phyloP scores from a whole-genome alignment of 2,113 vertebrate genomes.

The Chloebia gouldiae region DNA sequence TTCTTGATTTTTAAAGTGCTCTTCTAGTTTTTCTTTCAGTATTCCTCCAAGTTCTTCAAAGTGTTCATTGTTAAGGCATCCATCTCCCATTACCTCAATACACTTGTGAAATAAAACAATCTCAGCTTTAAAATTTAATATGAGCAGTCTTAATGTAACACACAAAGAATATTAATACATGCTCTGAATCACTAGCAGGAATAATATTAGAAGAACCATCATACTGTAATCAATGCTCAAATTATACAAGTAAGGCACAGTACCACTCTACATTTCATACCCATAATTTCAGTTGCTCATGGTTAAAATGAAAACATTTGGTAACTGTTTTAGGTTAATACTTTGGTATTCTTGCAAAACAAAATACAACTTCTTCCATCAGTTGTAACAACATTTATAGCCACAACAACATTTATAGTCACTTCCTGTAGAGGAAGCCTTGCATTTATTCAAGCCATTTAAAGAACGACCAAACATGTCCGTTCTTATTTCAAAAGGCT shows the following conservation, averaged over 20 bases:
- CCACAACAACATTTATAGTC: neutral
- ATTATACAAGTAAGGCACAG: neutral
- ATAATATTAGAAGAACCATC: neutral
- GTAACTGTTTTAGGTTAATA: neutral
- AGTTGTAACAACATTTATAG: neutral
- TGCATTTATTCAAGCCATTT: neutral
- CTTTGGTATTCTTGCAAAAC: neutral
- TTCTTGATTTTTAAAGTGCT: slow-evolving; percentile 99
- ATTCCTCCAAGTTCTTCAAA: slow-evolving; percentile 96
- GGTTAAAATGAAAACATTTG: neutral
- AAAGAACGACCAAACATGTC: neutral
- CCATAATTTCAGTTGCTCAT: neutral
- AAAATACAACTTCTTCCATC: neutral
- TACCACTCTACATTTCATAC: neutral
- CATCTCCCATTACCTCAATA: slow-evolving; percentile 96
- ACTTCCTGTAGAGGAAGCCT: neutral
- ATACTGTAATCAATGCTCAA: neutral
- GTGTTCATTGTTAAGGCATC: slow-evolving; percentile 94
- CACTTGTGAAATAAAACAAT: slow-evolving; percentile 76
- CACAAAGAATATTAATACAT: neutral
- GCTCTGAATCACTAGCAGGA: neutral
- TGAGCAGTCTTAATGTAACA: neutral
- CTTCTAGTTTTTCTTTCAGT: slow-evolving; percentile 93
- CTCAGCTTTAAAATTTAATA: neutral
- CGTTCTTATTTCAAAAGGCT: neutral